These are phyloP conservation scores for Rhopilema esculentum DNA, from an alignment of 30 jellyfish, hydroid and myxozoan species.

Conservation along the genomic window DNA sequence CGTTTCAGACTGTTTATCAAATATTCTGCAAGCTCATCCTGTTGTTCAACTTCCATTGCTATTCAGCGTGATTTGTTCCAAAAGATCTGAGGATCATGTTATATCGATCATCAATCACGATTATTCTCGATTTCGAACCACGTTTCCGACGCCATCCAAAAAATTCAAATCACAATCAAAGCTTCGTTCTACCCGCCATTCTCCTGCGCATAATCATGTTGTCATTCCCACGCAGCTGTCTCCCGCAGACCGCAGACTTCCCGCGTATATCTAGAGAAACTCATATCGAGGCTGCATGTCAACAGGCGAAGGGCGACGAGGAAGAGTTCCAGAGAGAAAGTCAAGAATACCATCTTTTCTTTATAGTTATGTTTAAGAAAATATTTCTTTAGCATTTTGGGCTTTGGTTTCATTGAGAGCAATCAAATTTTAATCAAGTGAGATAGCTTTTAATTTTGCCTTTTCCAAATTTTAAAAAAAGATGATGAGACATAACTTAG, in stretches of 20 bases:
- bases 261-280: background rate
- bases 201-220: constrained; percentile 53
- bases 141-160: constrained; percentile 5
- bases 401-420: too few species aligned
- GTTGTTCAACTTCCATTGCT: constrained; percentile 68
- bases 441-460: too few species aligned
- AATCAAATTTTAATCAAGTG: too few species aligned
- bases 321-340: too few species aligned
- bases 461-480: too few species aligned
- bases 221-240: background rate
- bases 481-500: too few species aligned
- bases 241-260: background rate
- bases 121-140: background rate
- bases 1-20: constrained; percentile 63
- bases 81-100: background rate
- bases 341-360: too few species aligned
- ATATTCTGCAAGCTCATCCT: constrained; percentile 56
- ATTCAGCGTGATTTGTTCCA: background rate
- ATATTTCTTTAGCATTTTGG: too few species aligned
- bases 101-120: background rate
- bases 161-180: constrained; percentile 6
- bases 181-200: constrained; percentile 74
- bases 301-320: background rate
- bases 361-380: too few species aligned
- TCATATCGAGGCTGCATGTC: background rate